These are phyloP conservation scores for Scolanthus callimorphus DNA, from an alignment of 92 coral and sea anemone species.

Conservation along the genomic window DNA sequence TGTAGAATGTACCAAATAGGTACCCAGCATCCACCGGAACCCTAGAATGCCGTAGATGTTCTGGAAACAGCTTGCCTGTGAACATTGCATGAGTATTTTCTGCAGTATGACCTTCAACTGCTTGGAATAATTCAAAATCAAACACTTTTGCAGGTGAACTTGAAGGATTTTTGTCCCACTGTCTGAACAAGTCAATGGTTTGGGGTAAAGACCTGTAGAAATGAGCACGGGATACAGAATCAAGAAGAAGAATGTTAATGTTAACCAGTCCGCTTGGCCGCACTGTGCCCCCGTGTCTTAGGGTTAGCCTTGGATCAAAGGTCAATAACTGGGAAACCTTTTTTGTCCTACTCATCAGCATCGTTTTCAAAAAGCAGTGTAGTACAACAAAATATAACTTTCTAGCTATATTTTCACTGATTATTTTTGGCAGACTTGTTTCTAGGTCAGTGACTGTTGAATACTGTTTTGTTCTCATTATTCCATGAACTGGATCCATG, in stretches of 20 bases:
- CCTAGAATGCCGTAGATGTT: not conserved
- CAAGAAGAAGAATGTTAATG: constrained; percentile 68
- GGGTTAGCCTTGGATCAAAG: constrained; percentile 56
- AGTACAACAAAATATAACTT: constrained; percentile 54
- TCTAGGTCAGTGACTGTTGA: constrained; percentile 26
- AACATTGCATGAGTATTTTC: constrained; percentile 76
- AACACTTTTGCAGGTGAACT: constrained; percentile 48
- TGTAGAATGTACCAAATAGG: constrained; percentile 15
- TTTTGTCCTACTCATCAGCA: not conserved
- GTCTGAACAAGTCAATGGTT: constrained; percentile 54
- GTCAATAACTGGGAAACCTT: constrained; percentile 47
- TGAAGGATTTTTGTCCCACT: constrained; percentile 38
- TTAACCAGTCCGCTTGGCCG: constrained; percentile 49
- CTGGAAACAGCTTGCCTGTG: constrained; percentile 64
- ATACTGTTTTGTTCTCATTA: constrained; percentile 3
- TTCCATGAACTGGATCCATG: constrained; percentile 30
- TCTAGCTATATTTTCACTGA: constrained; percentile 19
- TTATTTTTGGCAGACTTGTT: constrained; percentile 23
- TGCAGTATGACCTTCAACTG: constrained; percentile 81
- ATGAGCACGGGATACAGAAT: constrained; percentile 84
- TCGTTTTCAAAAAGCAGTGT: constrained; percentile 22
- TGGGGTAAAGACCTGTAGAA: constrained; percentile 86
- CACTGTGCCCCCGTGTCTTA: constrained; percentile 15
- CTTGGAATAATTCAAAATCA: constrained; percentile 83
- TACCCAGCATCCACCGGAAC: constrained; percentile 9